Base-by-base conservation (phyloP, 2,797 vertebrate species). In the Paratrypauchen microcephalus region DNA sequence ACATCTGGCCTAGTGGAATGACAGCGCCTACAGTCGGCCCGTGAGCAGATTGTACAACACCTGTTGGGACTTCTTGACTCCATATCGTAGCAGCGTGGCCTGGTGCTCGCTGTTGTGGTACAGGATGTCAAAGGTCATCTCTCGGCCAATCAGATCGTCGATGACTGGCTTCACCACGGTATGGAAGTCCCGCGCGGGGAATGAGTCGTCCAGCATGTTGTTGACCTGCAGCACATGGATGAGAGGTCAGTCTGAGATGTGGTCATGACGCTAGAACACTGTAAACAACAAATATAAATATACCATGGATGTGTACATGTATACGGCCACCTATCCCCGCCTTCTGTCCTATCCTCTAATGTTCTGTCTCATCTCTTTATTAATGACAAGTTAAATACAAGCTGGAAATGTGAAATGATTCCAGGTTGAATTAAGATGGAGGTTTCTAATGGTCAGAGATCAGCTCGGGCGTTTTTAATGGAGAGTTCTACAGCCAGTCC, bases 91-190 rank as follows among this genome's bases (percentile, higher is more conserved):
- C 21, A 91, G 82, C 0, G 91, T 94, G 1, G 93, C 94, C 89
- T 94, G 94, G 74, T 94, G 94, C 78, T 94, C 94, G 28, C 92
- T 93, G 92, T 94, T 94, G 72, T 94, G 92, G 58, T 94, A 94
- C 78, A 94, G 83, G 81, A 94, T 91, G 75, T 94, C 94, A 9
- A 92, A 94, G 2, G 93, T 94, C 67, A 93, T 73, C 47, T 88
- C 80, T 1, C 84, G 90, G 1, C 88, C 90, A 77, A 94, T 69
- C 80, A 89, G 56, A 18, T 92, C 87, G 0, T 94, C 93, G 21
- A 94, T 94, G 73, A 91, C 82, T 0, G 82, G 87, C 72, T 93
- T 94, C 78, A 94, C 88, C 70, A 89, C 79, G 0, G 1, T 2
- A 76, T 92, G 79, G 80, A 93, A 94, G 75, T 94, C 93, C 52